A percentile compares a stretch with the other conserved stretches of the same genome.
Conservation (phyloP, 2,888 invertebrate species). For the Xestia c-nigrum region DNA sequence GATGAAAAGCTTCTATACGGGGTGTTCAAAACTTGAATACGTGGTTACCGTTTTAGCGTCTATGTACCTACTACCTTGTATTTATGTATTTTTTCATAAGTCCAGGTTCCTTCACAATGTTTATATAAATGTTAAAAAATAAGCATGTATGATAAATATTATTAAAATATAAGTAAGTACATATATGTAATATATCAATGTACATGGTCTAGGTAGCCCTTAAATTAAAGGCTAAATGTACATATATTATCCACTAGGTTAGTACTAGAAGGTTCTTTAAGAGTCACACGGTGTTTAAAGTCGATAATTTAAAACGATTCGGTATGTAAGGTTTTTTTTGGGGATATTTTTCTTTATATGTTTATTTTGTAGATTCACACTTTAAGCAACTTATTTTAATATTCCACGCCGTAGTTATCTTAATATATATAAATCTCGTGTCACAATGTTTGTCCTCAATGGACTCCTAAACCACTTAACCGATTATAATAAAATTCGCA, state of each 20-base stretch:
- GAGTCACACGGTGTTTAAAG: slow-evolving; percentile 2
- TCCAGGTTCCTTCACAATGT: neutral
- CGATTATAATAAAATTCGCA: too few relatives aligned
- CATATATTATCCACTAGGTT: slow-evolving; percentile 5
- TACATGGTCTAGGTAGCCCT: slow-evolving; percentile 53
- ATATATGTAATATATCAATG: slow-evolving; percentile 36
- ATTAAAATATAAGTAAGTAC: neutral
- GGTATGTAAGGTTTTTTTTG: neutral
- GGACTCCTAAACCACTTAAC: too few relatives aligned
- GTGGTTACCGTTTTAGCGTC: too few relatives aligned
- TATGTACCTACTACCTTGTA: neutral
- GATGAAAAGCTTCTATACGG: too few relatives aligned
- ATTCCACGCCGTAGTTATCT: too few relatives aligned
- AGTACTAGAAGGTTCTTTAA: slow-evolving; percentile 29
- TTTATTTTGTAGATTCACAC: too few relatives aligned
- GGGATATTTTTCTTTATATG: too few relatives aligned
- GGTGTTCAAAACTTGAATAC: too few relatives aligned
- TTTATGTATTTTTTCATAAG: neutral
- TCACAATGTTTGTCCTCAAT: too few relatives aligned
- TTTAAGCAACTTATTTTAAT: too few relatives aligned
- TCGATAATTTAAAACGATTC: neutral
- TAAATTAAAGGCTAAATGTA: slow-evolving; percentile 58
- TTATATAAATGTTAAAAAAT: slow-evolving; percentile 1
- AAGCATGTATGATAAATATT: slow-evolving; percentile 23
- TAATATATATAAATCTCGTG: too few relatives aligned